These are phyloP conservation scores for Tachina grossa DNA, from an alignment of 2,888 invertebrate species.

Conservation along the genomic window DNA sequence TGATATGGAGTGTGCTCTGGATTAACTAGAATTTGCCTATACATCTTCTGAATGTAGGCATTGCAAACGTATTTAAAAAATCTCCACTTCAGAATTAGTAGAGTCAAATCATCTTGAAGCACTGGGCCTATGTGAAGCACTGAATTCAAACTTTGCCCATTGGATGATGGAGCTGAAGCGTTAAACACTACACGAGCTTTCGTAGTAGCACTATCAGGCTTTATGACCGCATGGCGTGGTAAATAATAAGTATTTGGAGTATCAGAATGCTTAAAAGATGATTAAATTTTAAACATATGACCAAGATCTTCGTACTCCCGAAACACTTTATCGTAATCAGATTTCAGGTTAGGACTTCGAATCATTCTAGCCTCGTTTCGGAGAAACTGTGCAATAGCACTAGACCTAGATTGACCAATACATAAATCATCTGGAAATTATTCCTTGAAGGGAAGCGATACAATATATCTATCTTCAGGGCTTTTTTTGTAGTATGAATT, in stretches of 20 bases:
- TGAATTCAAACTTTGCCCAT: slow-evolving; percentile 64
- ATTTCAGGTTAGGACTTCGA: background rate
- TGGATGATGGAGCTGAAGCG: slow-evolving; percentile 60
- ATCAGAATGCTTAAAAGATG: background rate
- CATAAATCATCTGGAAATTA: background rate
- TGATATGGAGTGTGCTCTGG: slow-evolving; percentile 12
- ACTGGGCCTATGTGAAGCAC: slow-evolving; percentile 56
- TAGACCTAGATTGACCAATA: slow-evolving; percentile 8
- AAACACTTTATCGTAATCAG: slow-evolving; percentile 20
- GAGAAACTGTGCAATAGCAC: slow-evolving; percentile 7
- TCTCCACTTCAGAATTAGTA: slow-evolving; percentile 60
- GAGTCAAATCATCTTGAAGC: slow-evolving; percentile 61
- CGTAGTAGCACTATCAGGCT: slow-evolving; percentile 34
- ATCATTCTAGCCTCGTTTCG: slow-evolving; percentile 19
- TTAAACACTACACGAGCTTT: slow-evolving; percentile 65
- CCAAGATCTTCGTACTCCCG: slow-evolving; percentile 7
- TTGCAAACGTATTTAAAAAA: slow-evolving; percentile 51
- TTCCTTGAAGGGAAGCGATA: background rate
- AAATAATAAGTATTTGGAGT: slow-evolving; percentile 4
- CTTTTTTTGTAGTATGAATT: background rate
- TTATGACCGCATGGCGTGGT: slow-evolving; percentile 48
- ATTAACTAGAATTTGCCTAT: slow-evolving; percentile 46
- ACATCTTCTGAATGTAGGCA: slow-evolving; percentile 68
- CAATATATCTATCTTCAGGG: background rate
- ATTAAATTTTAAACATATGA: slow-evolving; percentile 2